Percentiles rank a stretch among this genome's conserved stretches.
Conservation (phyloP, 2,113 vertebrate species). For the Archocentrus centrarchus region DNA sequence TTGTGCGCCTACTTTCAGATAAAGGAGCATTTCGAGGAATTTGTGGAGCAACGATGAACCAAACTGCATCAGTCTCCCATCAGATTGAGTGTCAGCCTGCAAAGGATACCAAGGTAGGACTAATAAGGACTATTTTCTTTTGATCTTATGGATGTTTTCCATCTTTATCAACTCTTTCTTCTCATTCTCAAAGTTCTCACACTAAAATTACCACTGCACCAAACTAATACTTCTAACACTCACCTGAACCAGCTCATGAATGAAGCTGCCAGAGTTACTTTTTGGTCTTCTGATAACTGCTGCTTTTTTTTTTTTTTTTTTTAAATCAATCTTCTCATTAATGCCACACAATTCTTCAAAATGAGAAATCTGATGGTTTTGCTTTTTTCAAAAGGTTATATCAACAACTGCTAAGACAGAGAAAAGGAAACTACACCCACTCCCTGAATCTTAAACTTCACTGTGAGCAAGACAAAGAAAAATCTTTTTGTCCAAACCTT, state of each 20-base stretch:
- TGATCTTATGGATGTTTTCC: not conserved
- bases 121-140: not conserved
- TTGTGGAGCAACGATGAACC: slow-evolving; percentile 61
- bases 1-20: not conserved
- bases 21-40: slow-evolving; percentile 5
- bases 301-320: not conserved
- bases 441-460: not conserved
- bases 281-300: not conserved
- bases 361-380: not conserved
- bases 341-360: not conserved
- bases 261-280: slow-evolving; percentile 1
- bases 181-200: not conserved
- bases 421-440: not conserved
- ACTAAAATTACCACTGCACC: not conserved
- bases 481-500: not conserved
- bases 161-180: not conserved
- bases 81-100: slow-evolving; percentile 68
- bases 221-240: not conserved
- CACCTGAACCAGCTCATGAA: not conserved
- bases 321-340: not conserved
- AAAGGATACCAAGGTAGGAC: slow-evolving; percentile 67
- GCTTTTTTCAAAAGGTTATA: not conserved
- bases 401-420: not conserved
- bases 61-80: slow-evolving; percentile 73
- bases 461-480: not conserved